Evolutionary conservation across 2,113 vertebrate species (phyloP), one percentile per base, ranked within the genome.

Genomic region (Lagopus leucura): DNA sequence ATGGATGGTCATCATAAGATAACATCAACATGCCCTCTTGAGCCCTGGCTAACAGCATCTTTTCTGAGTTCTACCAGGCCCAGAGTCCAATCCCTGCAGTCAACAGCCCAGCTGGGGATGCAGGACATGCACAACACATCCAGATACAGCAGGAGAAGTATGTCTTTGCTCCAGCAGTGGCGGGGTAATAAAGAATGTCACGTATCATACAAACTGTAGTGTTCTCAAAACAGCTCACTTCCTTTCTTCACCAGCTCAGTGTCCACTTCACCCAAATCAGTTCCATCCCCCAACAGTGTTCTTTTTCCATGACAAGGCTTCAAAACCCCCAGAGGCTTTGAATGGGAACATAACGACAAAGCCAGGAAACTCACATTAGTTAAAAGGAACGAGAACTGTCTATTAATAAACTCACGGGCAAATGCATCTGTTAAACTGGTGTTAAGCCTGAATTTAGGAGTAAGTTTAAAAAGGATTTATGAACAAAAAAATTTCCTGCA

Each of bases 271-370:
- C 82, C 83, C 90, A 89, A 73, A 84, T 32, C 84, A 87, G 3
- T 52, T 84, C 42, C 45, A 45, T 91, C 76, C 73, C 81, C 86
- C 63, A 88, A 89, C 28, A 86, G 57, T 69, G 4, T 80, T 88
- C 40, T 86, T 90, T 95, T 96, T 90, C 91, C 95, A 92, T 89
- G 64, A 92, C 90, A 90, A 83, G 88, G 34, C 88, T 73, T 69
- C 72, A 47, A 90, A 96, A 86, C 34, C 92, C 91, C 91, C 72
- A 83, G 91, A 86, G 94, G 74, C 52, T 90, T 94, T 90, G 88
- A 92, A 89, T 73, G 84, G 77, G 77, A 94, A 94, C 83, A 89
- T 82, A 84, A 90, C 0, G 38, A 96, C 94, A 96, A 94, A 95
- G 77, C 66, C 94, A 95, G 95, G 95, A 96, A 96, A 84, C 66